Evolutionary conservation across 1,140 invertebrate species (phyloP).

Genomic region (Drosophila aff.): DNA sequence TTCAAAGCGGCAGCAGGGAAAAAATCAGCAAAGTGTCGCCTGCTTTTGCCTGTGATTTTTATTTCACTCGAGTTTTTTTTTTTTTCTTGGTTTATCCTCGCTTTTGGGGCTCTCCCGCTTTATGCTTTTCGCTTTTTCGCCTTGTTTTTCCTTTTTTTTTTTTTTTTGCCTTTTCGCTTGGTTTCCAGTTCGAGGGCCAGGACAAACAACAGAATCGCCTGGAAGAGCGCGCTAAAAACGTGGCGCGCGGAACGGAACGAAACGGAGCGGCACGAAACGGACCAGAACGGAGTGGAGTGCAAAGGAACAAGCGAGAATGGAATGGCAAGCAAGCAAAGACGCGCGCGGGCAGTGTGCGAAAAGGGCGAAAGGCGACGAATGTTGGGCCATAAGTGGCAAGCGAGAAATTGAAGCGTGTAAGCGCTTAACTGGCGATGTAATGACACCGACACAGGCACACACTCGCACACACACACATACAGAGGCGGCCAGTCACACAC

Average conservation of each 20-base stretch:
- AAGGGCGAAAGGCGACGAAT: conserved; percentile 61
- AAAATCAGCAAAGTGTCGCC: conserved; percentile 15
- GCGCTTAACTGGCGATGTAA: conserved; percentile 79
- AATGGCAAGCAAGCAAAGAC: conserved; percentile 34
- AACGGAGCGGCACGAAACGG: conserved; percentile 25
- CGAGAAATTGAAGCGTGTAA: conserved; percentile 81
- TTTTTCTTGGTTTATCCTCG: conserved; percentile 6
- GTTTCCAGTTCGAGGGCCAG: conserved; percentile 46
- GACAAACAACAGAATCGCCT: conserved; percentile 40
- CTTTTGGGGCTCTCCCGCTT: conserved; percentile 11
- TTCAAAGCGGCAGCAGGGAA: not conserved
- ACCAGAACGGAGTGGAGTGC: conserved; percentile 5
- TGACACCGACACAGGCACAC: conserved; percentile 50
- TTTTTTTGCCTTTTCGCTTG: conserved; percentile 16
- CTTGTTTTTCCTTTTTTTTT: conserved; percentile 1
- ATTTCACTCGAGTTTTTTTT: conserved; percentile 30
- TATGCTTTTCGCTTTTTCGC: conserved; percentile 8
- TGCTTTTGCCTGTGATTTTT: conserved; percentile 17
- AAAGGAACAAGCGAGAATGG: conserved; percentile 1
- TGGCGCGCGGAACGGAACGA: conserved; percentile 22
- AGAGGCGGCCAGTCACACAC: conserved; percentile 15
- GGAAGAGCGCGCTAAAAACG: conserved; percentile 54
- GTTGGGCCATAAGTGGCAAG: conserved; percentile 67
- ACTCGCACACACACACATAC: not conserved
- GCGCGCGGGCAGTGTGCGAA: conserved; percentile 13